phyloP scores from a whole-genome alignment of 2,113 vertebrate genomes.

The Dipodomys merriami region DNA sequence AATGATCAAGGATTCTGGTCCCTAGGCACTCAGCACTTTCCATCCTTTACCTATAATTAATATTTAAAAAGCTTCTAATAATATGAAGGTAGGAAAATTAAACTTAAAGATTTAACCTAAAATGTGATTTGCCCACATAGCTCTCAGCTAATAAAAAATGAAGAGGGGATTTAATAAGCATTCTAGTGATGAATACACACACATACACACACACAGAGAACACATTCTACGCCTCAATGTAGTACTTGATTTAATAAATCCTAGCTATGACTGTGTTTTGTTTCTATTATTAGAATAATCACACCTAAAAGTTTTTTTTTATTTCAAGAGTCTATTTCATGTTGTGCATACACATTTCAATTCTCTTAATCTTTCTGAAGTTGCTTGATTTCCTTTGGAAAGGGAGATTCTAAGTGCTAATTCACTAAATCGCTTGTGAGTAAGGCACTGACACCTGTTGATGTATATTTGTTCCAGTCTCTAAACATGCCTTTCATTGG shows the following conservation, averaged over 20 bases:
- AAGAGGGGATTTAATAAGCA: not conserved
- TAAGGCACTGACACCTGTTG: constrained; percentile 9
- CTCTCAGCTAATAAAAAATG: not conserved
- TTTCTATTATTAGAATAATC: not conserved
- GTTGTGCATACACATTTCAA: not conserved
- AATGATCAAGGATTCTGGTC: not conserved
- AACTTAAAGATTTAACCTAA: not conserved
- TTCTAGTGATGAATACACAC: not conserved
- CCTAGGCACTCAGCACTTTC: not conserved
- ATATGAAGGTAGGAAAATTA: not conserved
- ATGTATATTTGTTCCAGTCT: constrained; percentile 44
- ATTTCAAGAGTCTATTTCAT: constrained; percentile 30
- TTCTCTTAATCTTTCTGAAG: constrained; percentile 18
- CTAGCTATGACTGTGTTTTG: not conserved
- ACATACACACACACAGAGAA: not conserved
- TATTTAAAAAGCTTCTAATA: not conserved
- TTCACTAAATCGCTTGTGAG: constrained; percentile 21
- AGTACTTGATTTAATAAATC: constrained; percentile 17
- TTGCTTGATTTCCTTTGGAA: constrained; percentile 7
- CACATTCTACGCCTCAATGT: not conserved
- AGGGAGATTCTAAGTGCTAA: constrained; percentile 29
- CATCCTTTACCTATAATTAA: not conserved
- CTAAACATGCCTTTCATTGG: constrained; percentile 30
- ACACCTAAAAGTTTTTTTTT: not conserved
- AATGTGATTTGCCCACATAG: not conserved